Evolutionary conservation across 92 coral and sea anemone species (phyloP).

Genomic region (Desmophyllum pertusum): DNA sequence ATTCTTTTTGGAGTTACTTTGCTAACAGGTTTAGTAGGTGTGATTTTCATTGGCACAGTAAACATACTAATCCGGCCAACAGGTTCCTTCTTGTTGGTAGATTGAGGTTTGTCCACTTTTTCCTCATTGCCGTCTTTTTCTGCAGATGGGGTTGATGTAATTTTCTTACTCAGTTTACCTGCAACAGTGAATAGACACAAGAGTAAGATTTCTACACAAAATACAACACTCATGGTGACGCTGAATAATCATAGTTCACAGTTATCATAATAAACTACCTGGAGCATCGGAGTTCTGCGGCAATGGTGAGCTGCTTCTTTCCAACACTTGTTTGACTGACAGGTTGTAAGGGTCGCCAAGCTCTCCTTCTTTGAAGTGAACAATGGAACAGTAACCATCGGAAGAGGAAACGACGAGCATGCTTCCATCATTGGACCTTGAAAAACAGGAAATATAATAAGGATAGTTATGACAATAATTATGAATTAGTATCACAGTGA

Average conservation of each 20-base stretch:
- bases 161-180: constrained; percentile 41
- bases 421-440: constrained; percentile 86
- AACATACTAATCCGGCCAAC: constrained; percentile 57
- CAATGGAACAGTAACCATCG: constrained; percentile 92
- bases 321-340: constrained; percentile 73
- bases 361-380: constrained; percentile 78
- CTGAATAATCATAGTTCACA: no score
- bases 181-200: not conserved
- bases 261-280: constrained; percentile 44
- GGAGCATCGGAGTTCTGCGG: constrained; percentile 27
- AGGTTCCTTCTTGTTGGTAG: constrained; percentile 60
- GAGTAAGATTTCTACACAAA: not conserved
- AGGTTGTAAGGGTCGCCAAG: constrained; percentile 76
- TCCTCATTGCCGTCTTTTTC: constrained; percentile 38
- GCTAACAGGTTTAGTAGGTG: constrained; percentile 55
- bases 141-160: constrained; percentile 17
- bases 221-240: no score
- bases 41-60: constrained; percentile 67
- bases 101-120: constrained; percentile 18
- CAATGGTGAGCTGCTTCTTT: constrained; percentile 51
- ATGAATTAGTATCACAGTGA: no score
- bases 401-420: constrained; percentile 86
- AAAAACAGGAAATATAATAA: not conserved
- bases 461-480: no score
- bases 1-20: constrained; percentile 51